phyloP scores from a whole-genome alignment of 2,888 invertebrate genomes.

The Thysanoteuthis rhombus region DNA sequence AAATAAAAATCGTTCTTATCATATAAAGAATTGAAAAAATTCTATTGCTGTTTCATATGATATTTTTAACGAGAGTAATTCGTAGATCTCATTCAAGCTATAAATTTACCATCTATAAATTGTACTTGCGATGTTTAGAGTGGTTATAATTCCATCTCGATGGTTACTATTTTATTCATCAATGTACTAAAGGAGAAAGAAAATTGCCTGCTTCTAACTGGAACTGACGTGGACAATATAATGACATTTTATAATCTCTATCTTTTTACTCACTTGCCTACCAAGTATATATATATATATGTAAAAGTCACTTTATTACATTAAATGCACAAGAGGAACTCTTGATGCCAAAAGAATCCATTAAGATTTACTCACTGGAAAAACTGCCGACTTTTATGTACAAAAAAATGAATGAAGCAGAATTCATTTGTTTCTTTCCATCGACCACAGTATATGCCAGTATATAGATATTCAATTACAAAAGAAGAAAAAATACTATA shows the following conservation, averaged over 20 bases:
- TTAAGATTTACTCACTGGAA: not conserved
- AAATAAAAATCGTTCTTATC: no score
- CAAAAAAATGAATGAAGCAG: not conserved
- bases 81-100: no score
- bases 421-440: not conserved
- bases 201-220: not conserved
- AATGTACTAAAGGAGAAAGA: not conserved
- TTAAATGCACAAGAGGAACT: not conserved
- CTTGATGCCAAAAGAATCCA: not conserved
- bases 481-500: no score
- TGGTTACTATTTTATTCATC: not conserved
- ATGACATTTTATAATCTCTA: not conserved
- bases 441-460: not conserved
- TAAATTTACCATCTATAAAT: not conserved
- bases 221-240: not conserved
- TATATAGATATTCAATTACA: no score
- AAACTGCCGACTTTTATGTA: not conserved
- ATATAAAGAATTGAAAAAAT: no score
- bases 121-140: not conserved
- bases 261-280: not conserved
- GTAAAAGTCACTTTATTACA: not conserved
- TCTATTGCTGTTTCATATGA: no score
- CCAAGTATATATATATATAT: no score
- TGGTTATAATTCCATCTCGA: not conserved
- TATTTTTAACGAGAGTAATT: no score